Evolutionary conservation across 2,113 vertebrate genomes (phyloP).

Genomic region (Morone saxatilis): DNA sequence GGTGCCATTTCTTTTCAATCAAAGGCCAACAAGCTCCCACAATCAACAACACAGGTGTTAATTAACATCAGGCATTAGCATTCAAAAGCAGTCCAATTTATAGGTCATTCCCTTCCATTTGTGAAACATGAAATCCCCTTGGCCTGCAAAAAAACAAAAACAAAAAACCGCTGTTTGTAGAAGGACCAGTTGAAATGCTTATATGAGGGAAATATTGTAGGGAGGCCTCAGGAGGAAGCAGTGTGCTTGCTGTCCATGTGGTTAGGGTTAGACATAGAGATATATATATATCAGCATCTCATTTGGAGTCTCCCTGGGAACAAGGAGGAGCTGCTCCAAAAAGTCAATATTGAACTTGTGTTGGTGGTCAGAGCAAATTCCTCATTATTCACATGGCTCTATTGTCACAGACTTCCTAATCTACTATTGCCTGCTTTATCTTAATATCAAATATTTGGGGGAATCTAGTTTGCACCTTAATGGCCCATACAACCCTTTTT

Average conservation of each 20-base stretch:
- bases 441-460: constrained; percentile 82
- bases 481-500: constrained; percentile 22
- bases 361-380: constrained; percentile 67
- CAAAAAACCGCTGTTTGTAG: constrained; percentile 25
- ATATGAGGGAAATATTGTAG: neutral
- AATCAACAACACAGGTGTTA: constrained; percentile 87
- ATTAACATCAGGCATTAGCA: constrained; percentile 84
- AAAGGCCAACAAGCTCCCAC: constrained; percentile 77
- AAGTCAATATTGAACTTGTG: constrained; percentile 80
- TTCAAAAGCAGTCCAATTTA: constrained; percentile 83
- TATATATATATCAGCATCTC: constrained; percentile 17
- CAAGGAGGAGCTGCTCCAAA: constrained; percentile 38
- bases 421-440: constrained; percentile 62
- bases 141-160: constrained; percentile 10
- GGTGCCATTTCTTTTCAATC: constrained; percentile 84
- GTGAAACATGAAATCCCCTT: constrained; percentile 66
- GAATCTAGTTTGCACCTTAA: constrained; percentile 80
- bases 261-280: neutral
- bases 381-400: constrained; percentile 62
- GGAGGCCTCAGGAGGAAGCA: neutral
- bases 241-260: neutral
- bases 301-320: constrained; percentile 31
- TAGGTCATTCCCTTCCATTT: constrained; percentile 79
- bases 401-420: constrained; percentile 73
- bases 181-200: neutral